phyloP scores from a whole-genome alignment of 37 sponge, comb jelly and placozoan species.

The Dysidea cf. avara region DNA sequence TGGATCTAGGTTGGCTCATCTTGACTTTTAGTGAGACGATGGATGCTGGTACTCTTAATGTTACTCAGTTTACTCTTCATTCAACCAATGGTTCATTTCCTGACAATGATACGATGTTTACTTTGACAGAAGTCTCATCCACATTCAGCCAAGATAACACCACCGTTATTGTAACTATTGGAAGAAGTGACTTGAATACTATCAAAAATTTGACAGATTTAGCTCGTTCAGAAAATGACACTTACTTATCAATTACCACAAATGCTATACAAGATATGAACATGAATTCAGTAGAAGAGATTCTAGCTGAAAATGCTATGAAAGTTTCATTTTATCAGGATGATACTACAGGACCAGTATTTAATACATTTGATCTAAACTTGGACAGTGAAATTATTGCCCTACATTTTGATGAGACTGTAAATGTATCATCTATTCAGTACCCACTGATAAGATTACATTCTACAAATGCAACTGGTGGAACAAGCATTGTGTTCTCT shows the following conservation, averaged over 20 bases:
- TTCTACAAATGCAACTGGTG: background rate
- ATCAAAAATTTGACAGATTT: constrained; percentile 74
- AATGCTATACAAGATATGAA: constrained; percentile 58
- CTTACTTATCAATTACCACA: constrained; percentile 45
- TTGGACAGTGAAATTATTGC: constrained; percentile 53
- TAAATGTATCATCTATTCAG: constrained; percentile 58
- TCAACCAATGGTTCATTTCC: constrained; percentile 4
- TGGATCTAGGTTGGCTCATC: constrained; percentile 45
- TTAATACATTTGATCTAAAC: constrained; percentile 72
- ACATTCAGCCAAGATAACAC: constrained; percentile 50
- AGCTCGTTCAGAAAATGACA: constrained; percentile 55
- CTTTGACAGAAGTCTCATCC: constrained; percentile 21
- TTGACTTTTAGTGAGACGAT: constrained; percentile 82
- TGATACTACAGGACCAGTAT: constrained; percentile 58
- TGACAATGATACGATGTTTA: constrained; percentile 2
- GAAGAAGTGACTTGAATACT: constrained; percentile 61
- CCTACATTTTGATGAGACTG: constrained; percentile 83
- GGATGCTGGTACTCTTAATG: constrained; percentile 56
- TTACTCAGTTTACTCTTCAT: constrained; percentile 57
- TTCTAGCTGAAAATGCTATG: constrained; percentile 25
- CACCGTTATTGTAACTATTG: constrained; percentile 46
- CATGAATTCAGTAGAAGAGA: constrained; percentile 45
- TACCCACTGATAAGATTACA: constrained; percentile 17
- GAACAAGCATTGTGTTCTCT: constrained; percentile 25
- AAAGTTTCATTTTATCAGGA: constrained; percentile 46